phyloP scores from a whole-genome alignment of 2,888 invertebrate species.

The Folsomia candida region DNA sequence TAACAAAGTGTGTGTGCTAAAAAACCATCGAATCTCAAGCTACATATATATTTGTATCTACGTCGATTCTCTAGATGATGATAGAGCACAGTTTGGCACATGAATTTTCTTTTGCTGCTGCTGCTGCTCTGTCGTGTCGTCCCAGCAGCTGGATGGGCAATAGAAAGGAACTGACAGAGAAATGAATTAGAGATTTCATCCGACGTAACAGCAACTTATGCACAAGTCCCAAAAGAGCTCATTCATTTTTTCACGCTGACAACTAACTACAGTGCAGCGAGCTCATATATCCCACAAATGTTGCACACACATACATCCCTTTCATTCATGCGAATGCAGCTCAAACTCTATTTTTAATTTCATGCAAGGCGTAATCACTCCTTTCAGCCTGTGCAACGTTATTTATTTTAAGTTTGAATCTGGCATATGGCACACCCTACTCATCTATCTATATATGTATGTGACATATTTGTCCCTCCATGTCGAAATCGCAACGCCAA shows the following conservation, averaged over 20 bases:
- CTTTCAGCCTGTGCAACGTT: background rate
- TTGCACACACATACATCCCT: background rate
- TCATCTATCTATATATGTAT: too few relatives aligned
- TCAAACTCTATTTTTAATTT: conserved; percentile 4
- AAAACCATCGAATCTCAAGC: background rate
- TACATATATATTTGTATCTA: too few relatives aligned
- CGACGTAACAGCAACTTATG: background rate
- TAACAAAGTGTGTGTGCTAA: background rate
- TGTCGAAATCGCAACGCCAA: too few relatives aligned
- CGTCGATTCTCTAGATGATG: too few relatives aligned
- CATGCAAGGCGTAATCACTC: background rate
- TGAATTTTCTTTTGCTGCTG: background rate
- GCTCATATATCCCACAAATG: background rate
- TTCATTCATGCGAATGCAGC: background rate
- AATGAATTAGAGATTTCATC: background rate
- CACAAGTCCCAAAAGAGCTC: background rate
- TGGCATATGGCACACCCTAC: too few relatives aligned
- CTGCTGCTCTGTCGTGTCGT: background rate
- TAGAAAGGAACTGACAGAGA: background rate
- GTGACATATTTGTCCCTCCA: too few relatives aligned
- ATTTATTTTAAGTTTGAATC: too few relatives aligned
- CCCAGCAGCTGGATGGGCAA: too few relatives aligned
- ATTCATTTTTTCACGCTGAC: background rate
- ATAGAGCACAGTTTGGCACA: too few relatives aligned
- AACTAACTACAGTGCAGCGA: background rate